Conservation (phyloP, 2,797 vertebrate genomes). For the Megaceryle alcyon region DNA sequence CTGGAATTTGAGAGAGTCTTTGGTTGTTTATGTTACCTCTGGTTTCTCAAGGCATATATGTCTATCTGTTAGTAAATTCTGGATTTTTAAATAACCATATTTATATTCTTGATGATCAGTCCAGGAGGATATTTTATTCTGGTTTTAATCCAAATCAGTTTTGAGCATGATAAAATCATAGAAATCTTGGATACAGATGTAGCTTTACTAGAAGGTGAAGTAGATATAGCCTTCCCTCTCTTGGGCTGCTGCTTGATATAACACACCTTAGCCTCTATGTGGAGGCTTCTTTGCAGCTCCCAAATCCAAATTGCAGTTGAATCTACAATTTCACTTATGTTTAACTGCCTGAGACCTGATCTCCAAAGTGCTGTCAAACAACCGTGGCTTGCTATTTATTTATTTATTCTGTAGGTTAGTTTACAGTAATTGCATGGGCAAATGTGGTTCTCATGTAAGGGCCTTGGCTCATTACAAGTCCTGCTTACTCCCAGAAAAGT, state of each 20-base stretch:
- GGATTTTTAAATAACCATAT: neutral
- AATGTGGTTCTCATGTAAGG: neutral
- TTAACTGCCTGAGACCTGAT: neutral
- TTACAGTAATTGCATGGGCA: neutral
- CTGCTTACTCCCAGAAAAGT: constrained; percentile 37
- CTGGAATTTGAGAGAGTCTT: neutral
- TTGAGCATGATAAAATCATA: neutral
- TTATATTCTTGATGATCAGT: neutral
- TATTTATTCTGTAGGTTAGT: neutral
- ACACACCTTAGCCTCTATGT: neutral
- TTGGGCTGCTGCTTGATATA: neutral
- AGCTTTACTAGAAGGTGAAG: neutral
- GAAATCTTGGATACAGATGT: neutral
- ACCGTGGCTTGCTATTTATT: neutral
- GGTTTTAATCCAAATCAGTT: neutral
- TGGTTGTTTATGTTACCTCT: neutral
- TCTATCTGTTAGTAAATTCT: neutral
- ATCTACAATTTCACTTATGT: neutral
- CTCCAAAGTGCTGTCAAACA: neutral
- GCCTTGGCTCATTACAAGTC: neutral
- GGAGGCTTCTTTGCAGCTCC: neutral
- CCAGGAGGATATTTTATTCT: neutral
- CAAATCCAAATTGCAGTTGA: neutral
- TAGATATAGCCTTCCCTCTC: neutral
- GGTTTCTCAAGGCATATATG: neutral